A percentile compares a stretch with the other conserved stretches of the same genome.
These are phyloP conservation scores for Phrynocephalus guinanensis DNA, from an alignment of 2,797 vertebrate genomes.

Conservation along the genomic window DNA sequence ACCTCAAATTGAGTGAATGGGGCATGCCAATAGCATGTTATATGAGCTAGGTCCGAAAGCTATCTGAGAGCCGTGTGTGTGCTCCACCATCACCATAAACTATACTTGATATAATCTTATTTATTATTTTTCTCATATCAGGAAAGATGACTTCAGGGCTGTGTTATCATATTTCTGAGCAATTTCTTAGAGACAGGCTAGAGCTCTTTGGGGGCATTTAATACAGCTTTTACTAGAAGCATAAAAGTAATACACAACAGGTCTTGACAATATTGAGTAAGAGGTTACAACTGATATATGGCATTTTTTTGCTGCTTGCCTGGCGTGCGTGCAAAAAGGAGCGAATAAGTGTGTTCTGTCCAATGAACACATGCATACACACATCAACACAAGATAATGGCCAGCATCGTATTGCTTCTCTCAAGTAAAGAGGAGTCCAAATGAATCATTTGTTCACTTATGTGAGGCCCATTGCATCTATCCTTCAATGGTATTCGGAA, in stretches of 20 bases:
- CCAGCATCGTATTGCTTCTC: no score
- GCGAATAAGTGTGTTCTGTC: no score
- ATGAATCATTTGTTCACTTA: no score
- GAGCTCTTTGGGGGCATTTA: background rate
- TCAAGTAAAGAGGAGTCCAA: no score
- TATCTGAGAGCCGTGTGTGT: background rate
- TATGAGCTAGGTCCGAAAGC: no score
- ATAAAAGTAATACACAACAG: slow-evolving; percentile 9
- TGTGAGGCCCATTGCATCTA: no score
- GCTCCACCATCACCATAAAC: background rate
- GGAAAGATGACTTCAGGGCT: background rate
- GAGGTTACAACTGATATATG: background rate
- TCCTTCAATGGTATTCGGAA: no score
- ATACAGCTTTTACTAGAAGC: background rate
- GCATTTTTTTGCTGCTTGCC: background rate
- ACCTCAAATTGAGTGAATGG: no score
- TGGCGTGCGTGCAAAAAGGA: background rate
- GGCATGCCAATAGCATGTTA: no score
- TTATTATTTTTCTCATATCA: background rate
- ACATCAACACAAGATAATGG: no score
- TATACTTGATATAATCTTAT: background rate
- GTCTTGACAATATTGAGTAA: background rate
- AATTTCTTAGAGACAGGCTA: background rate
- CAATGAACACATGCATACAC: no score
- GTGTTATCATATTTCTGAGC: background rate